Conservation (phyloP, 2,797 vertebrate species). For the Neopelma chrysocephalum region DNA sequence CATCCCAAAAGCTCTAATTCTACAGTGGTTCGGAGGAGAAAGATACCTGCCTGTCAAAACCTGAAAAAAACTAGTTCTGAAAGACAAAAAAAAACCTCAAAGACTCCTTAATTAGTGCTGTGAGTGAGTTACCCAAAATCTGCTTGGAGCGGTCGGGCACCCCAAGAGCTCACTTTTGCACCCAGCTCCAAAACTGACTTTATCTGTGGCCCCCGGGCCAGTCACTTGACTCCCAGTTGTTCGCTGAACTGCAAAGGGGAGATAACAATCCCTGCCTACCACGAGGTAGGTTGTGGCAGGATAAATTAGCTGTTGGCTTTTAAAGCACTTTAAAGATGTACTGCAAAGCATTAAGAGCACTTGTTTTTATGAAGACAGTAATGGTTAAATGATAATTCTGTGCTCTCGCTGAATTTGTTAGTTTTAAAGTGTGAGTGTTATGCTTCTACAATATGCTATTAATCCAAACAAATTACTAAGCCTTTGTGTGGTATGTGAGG, state of each 20-base stretch:
- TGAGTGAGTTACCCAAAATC: neutral
- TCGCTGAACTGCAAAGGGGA: constrained; percentile 13
- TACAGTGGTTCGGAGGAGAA: neutral
- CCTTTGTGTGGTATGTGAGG: constrained; percentile 28
- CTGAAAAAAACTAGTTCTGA: neutral
- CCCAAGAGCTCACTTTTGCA: neutral
- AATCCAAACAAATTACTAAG: constrained; percentile 71
- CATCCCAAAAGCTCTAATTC: neutral
- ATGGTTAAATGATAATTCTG: constrained; percentile 72
- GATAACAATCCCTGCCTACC: constrained; percentile 35
- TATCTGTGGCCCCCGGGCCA: neutral
- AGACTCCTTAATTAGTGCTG: neutral
- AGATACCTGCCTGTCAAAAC: neutral
- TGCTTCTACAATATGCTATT: constrained; percentile 60
- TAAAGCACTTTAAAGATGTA: constrained; percentile 64
- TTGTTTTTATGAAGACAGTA: constrained; percentile 66
- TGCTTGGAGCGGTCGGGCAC: neutral
- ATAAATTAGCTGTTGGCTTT: constrained; percentile 66
- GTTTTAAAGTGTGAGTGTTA: constrained; percentile 67
- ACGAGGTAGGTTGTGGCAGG: constrained; percentile 27
- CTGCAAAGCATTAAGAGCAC: constrained; percentile 68
- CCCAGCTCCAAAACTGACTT: neutral
- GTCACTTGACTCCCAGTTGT: constrained; percentile 9
- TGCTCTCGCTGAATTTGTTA: constrained; percentile 68
- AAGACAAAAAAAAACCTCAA: neutral